phyloP scores from a whole-genome alignment of 2,113 vertebrate species.

The Noctilio leporinus region DNA sequence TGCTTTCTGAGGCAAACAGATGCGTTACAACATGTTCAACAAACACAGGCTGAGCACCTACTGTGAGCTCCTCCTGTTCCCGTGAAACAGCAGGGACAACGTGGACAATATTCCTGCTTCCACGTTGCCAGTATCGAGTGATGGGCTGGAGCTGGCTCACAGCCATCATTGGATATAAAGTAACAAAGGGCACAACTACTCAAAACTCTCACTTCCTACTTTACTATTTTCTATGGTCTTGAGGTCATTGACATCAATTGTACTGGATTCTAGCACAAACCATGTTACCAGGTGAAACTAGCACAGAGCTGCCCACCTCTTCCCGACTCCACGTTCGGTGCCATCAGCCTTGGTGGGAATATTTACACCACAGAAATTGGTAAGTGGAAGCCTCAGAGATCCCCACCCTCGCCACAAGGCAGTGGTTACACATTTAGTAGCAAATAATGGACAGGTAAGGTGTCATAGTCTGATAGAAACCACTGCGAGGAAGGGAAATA shows the following conservation, averaged over 20 bases:
- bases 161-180: not conserved
- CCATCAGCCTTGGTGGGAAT: not conserved
- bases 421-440: not conserved
- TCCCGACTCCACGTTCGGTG: not conserved
- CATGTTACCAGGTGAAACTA: accelerated
- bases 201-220: not conserved
- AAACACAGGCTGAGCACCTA: not conserved
- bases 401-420: not conserved
- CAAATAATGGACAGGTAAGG: no score
- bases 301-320: not conserved
- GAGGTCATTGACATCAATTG: accelerated
- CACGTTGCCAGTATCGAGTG: accelerated
- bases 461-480: accelerated
- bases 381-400: not conserved
- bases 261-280: accelerated
- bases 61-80: not conserved
- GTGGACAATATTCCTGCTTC: accelerated
- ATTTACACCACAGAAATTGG: not conserved
- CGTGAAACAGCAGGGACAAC: not conserved
- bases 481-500: accelerated
- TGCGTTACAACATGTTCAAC: not conserved
- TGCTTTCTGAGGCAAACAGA: not conserved
- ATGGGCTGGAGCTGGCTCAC: not conserved
- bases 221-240: accelerated
- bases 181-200: not conserved